Base-by-base conservation (phyloP, 2,888 invertebrate genomes). In the Synanthedon formicaeformis region DNA sequence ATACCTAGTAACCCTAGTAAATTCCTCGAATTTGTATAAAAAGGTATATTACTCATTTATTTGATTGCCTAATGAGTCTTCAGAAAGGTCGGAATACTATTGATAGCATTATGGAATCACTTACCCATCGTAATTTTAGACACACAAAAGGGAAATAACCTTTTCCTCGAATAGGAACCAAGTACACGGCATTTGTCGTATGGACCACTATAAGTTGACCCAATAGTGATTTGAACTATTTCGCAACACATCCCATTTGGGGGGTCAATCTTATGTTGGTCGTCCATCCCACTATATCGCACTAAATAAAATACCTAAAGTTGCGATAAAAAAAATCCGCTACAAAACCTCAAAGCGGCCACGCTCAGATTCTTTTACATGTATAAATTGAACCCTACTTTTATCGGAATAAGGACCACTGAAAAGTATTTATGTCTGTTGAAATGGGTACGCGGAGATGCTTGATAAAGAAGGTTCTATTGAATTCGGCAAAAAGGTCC, bases 401-500 rank as follows among this genome's bases (percentile, higher is more conserved):
- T 13, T 45, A 45, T 45, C 45, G 14, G 45, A n/a, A 14, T 14
- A 45, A 14, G 11, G 45, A 14, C 8, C 45, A 45, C 45, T 14
- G 45, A 13, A 45, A 45, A 34, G 34, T 34, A 34, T 34, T 34
- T 34, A 34, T 45, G 45, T 45, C 52, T 41, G 11, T 41, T 40
- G 50, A 12, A 10, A 52, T 54, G 50, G 61, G 58, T 54, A n/a
- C n/a, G 54, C 45, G 56, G 59, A 63, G 48, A 50, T 60, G 64
- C 60, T 59, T 60, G 65, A 69, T 71, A 68, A 65, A 65, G 61
- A 58, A 58, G 60, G 60, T 55, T 60, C 73, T 70, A 75, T 77
- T 75, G 76, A 76, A 76, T 73, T 64, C 67, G 65, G 62, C 59
- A 63, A 72, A 73, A 73, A 66, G 71, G 66, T 64, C 67, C 57